phyloP scores from a whole-genome alignment of 1,140 invertebrate species.

The Papilio helenus region DNA sequence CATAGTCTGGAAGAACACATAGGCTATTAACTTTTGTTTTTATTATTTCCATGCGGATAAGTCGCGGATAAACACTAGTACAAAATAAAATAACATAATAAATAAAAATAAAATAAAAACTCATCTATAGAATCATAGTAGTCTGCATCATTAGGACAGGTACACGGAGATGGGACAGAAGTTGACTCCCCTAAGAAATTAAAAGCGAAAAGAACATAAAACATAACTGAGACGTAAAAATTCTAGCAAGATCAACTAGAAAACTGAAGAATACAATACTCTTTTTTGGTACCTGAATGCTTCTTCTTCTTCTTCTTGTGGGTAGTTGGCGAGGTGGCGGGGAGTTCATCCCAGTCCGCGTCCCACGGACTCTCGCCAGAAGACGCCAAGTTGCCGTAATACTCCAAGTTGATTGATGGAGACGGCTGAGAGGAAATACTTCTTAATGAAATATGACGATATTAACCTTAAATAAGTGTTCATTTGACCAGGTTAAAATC shows the following conservation, averaged over 20 bases:
- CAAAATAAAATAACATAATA: background rate
- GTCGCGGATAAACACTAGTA: too few relatives aligned
- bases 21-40: too few relatives aligned
- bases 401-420: constrained; percentile 73
- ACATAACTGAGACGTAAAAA: background rate
- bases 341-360: constrained; percentile 81
- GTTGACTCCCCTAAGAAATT: constrained; percentile 23
- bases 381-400: constrained; percentile 74
- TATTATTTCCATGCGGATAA: too few relatives aligned
- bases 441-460: too few relatives aligned
- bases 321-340: constrained; percentile 71
- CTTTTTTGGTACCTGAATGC: constrained; percentile 57
- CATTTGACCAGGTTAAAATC: too few relatives aligned
- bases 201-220: constrained; percentile 3
- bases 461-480: too few relatives aligned
- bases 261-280: too few relatives aligned
- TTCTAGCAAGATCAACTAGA: background rate
- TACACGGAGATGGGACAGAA: background rate
- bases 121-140: constrained; percentile 34
- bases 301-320: constrained; percentile 79
- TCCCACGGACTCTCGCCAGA: constrained; percentile 84
- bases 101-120: constrained; percentile 34
- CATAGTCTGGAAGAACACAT: too few relatives aligned
- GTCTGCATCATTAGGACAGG: constrained; percentile 24
- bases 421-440: constrained; percentile 47